A percentile compares a stretch with the other conserved stretches of the same genome.
phyloP scores from a whole-genome alignment of 2,113 vertebrate species.

The zebrafish (Danio rerio) region DNA sequence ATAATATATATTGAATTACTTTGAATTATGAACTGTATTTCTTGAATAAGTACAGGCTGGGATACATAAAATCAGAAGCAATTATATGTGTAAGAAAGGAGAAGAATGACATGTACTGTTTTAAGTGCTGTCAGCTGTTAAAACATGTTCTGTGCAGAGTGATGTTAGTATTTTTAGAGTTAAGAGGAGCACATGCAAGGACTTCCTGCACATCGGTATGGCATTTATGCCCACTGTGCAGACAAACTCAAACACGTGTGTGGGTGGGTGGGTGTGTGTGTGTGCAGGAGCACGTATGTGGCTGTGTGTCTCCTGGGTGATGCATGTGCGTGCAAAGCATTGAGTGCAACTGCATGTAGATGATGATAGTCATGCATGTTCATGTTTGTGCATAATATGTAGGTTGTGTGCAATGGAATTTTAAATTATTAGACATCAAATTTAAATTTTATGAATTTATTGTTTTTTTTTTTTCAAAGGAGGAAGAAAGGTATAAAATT shows the following conservation, averaged over 20 bases:
- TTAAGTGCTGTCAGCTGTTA: background rate
- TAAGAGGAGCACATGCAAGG: background rate
- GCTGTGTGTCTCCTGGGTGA: constrained; percentile 11
- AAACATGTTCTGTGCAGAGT: background rate
- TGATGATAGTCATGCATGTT: background rate
- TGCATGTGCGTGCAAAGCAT: background rate
- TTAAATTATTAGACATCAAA: background rate
- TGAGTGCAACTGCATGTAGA: background rate
- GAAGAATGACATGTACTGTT: background rate
- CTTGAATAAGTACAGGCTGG: background rate
- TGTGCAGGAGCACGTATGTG: constrained; percentile 26
- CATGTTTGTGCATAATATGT: background rate
- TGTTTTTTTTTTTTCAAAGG: too few relatives aligned
- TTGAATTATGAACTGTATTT: background rate
- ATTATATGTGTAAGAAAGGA: background rate
- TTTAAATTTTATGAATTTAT: background rate
- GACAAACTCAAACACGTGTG: background rate
- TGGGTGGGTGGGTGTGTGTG: background rate
- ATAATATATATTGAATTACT: background rate
- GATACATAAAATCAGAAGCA: background rate
- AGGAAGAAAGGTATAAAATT: too few relatives aligned
- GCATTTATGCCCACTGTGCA: background rate
- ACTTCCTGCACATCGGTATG: background rate
- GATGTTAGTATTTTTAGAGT: background rate
- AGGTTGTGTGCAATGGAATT: background rate